Evolutionary conservation across 2,797 vertebrate genomes (phyloP), one percentile per base, ranked within the genome.

Genomic region (Amphiprion clarkii): DNA sequence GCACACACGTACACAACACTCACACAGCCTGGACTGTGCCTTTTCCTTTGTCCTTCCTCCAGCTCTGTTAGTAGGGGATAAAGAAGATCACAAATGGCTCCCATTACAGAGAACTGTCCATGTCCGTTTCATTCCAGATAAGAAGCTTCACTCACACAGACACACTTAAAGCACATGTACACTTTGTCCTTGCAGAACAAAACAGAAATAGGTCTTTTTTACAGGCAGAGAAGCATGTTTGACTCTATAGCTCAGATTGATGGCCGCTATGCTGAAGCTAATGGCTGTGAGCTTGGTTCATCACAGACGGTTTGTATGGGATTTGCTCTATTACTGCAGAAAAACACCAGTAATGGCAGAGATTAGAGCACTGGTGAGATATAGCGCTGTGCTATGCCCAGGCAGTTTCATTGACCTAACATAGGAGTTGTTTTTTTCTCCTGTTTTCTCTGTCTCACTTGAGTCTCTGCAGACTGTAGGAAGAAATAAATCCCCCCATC

Each of bases 291-390:
- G 59, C n/a, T 69, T 73, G 54, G 64, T 81, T 71, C 65, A 63
- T 70, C 44, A 40, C 48, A 49, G 67, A 53, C 13, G 1, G 53
- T 87, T 81, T 71, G 58, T 59, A 76, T 72, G 55, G 71, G 71
- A 63, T 84, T 84, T 76, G 57, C 21, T 76, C 42, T 31, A 48
- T 84, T 77, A 77, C 56, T 16, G 21, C 25, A 74, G 61, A 62
- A 76, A 78, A 88, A 74, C 59, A 78, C 19, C 31, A 67, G 23
- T 84, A 71, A 83, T 74, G 48, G 57, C 53, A 62, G 54, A 78
- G 49, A 77, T 85, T 70, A 81, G 49, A 83, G 48, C 64, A 70
- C 48, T 64, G 54, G 78, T 74, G 61, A 80, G 42, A 77, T 62
- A 52, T 29, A 71, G 31, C 23, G 23, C 2, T 0, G 17, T 59